A percentile compares a stretch with the other conserved stretches of the same genome.
These are phyloP conservation scores for Salvelinus alpinus DNA, from an alignment of 2,113 vertebrate species.

Conservation along the genomic window DNA sequence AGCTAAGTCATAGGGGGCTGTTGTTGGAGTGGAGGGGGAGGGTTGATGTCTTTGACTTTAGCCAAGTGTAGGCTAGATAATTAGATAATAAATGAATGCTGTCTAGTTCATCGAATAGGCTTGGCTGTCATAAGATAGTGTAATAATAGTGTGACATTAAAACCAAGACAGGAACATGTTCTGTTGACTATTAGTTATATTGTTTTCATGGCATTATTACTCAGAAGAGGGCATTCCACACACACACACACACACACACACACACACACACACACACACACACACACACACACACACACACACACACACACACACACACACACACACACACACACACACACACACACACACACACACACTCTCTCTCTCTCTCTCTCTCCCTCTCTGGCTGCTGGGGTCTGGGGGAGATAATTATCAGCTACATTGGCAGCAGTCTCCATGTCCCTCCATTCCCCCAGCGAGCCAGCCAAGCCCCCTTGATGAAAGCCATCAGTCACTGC, in stretches of 20 bases:
- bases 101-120: too few relatives aligned
- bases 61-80: background rate
- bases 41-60: constrained; percentile 39
- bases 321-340: too few relatives aligned
- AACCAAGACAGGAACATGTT: too few relatives aligned
- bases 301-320: too few relatives aligned
- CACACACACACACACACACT: background rate
- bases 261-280: background rate
- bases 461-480: constrained; percentile 82
- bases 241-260: too few relatives aligned
- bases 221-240: background rate
- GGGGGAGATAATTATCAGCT: constrained; percentile 72
- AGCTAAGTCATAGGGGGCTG: constrained; percentile 47
- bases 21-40: constrained; percentile 21
- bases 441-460: constrained; percentile 78
- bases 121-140: too few relatives aligned
- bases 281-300: background rate
- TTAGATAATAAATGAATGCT: too few relatives aligned
- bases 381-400: background rate
- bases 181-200: too few relatives aligned
- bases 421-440: constrained; percentile 82
- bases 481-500: constrained; percentile 93
- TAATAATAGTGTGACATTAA: too few relatives aligned
- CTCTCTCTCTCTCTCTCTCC: too few relatives aligned
- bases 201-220: too few relatives aligned